phyloP scores from a whole-genome alignment of 92 coral and sea anemone genomes.

The Palythoa heliodiscus region DNA sequence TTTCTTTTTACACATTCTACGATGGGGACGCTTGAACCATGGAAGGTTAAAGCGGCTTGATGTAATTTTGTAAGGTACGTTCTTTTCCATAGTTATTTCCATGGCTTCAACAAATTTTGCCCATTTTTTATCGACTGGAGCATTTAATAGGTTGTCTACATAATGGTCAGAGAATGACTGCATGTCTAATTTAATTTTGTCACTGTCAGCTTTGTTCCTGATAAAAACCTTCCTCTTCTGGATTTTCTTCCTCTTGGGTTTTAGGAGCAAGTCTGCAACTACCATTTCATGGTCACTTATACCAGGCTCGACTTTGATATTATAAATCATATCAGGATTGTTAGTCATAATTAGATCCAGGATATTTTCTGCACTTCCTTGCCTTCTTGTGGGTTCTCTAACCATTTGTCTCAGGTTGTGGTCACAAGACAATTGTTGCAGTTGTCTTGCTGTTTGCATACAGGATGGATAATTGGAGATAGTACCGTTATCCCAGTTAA shows the following conservation, averaged over 20 bases:
- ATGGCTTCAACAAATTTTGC: too few species aligned
- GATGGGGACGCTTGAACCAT: too few species aligned
- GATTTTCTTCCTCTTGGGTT: slow-evolving; percentile 46
- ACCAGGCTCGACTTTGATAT: slow-evolving; percentile 52
- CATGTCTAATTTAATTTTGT: slow-evolving; percentile 55
- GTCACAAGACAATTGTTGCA: slow-evolving; percentile 39
- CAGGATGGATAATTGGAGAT: slow-evolving; percentile 37
- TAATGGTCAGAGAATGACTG: slow-evolving; percentile 49
- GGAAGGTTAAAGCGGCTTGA: too few species aligned
- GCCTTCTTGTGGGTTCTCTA: slow-evolving; percentile 45
- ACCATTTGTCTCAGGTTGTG: slow-evolving; percentile 44
- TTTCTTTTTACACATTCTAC: too few species aligned
- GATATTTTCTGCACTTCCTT: slow-evolving; percentile 44
- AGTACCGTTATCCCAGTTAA: slow-evolving; percentile 36
- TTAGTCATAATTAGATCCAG: slow-evolving; percentile 54
- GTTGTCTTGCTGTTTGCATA: slow-evolving; percentile 42
- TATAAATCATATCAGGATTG: slow-evolving; percentile 46
- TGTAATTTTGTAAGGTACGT: too few species aligned
- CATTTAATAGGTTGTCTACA: too few species aligned
- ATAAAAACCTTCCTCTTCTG: slow-evolving; percentile 47
- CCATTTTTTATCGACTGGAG: too few species aligned
- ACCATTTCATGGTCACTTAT: slow-evolving; percentile 74
- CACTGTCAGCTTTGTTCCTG: slow-evolving; percentile 63
- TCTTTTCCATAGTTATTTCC: too few species aligned
- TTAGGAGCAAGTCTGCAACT: slow-evolving; percentile 42